Base-by-base conservation (phyloP, 2,113 vertebrate genomes). In the Dromaius novaehollandiae region DNA sequence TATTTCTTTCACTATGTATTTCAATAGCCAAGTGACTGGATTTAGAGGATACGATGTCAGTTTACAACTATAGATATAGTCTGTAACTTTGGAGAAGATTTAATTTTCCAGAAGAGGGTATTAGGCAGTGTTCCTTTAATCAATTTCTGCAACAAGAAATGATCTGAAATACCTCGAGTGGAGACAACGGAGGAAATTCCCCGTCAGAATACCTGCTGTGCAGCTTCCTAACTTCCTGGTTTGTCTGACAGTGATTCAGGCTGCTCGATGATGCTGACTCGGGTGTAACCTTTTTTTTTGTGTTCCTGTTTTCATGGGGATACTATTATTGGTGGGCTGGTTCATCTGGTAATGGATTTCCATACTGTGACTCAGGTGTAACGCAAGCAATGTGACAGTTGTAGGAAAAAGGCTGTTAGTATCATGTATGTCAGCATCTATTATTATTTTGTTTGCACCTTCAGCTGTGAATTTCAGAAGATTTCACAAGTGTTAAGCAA, bases 221-320 rank as follows among this genome's bases (percentile, higher is more conserved):
- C 12, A 19, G 53, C 28, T 86, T 89, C 14, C 28, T 9, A n/a
- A 82, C 93, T 94, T 94, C 89, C 89, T 89, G 89, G 78, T 95
- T 95, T 88, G 78, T 80, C 66, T 77, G 56, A n/a, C 26, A 55
- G 26, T 95, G 91, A 95, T 70, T 97, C 96, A 95, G 48, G 20
- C 55, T 91, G 20, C 50, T 17, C 60, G 16, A 51, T 93, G 53
- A 36, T 88, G 70, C 78, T 95, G 87, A 95, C 71, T 95, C 86
- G 77, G 78, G 34, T 58, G 21, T 76, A 84, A 60, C 46, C 66
- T 19, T 36, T 26, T n/a, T 13, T 44, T 69, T 15, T n/a, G 9
- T 28, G 34, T 94, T 91, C 84, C 91, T 70, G 64, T 88, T 94
- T 93, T 84, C 71, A 14, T 21, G 48, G 34, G 28, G 64, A 36